Evolutionary conservation across 2,113 vertebrate genomes (phyloP).

Genomic region (Trichechus manatus): DNA sequence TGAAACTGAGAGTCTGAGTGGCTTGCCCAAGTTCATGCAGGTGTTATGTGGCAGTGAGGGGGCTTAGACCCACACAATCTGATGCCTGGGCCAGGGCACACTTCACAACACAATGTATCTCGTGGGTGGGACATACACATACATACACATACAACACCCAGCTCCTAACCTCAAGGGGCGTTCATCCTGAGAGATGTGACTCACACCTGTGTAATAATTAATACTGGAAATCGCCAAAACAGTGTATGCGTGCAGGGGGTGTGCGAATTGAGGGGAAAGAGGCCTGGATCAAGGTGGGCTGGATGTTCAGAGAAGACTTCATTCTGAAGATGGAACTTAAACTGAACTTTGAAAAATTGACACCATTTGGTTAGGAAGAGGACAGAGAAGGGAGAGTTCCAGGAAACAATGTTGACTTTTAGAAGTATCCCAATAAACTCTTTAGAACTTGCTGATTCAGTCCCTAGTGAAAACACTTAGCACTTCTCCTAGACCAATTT

Average conservation of each 20-base stretch:
- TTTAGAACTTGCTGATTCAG: background rate
- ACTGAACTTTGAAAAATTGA: background rate
- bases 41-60: background rate
- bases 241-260: background rate
- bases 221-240: background rate
- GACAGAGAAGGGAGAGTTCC: background rate
- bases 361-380: background rate
- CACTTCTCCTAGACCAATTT: background rate
- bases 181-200: background rate
- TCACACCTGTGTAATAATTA: background rate
- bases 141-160: background rate
- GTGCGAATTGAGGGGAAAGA: background rate
- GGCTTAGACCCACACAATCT: background rate
- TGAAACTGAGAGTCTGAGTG: background rate
- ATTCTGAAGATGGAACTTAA: background rate
- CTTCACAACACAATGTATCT: background rate
- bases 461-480: background rate
- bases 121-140: background rate
- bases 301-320: background rate
- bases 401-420: background rate
- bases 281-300: background rate
- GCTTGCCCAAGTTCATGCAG: background rate
- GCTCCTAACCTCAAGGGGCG: background rate
- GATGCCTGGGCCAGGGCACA: background rate
- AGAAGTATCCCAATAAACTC: background rate